Base-by-base conservation (phyloP, 2,797 vertebrate genomes). In the Gallinago stenura region DNA sequence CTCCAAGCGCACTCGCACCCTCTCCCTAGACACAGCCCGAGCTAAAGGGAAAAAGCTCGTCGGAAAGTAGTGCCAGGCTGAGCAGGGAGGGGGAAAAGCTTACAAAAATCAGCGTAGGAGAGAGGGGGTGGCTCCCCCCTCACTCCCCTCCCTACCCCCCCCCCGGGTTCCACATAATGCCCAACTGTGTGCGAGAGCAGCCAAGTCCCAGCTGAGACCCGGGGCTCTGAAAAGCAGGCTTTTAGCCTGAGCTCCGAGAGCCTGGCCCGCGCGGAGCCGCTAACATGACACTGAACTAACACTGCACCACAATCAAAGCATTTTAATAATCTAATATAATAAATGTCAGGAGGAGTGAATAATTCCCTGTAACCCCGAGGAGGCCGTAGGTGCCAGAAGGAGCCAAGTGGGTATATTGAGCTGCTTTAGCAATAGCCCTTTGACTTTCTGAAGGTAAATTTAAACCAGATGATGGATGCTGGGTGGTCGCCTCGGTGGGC, bases 281-380 rank as follows among this genome's bases (percentile, higher is more conserved):
- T 83, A 96, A 95, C 84, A 85, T 12, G 92, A 94, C 93, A 91
- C 95, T 96, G 91, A 93, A 91, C 96, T 93, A 97, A 96, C 93
- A 94, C 82, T 51, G 65, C 83, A 57, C 95, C 69, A 87, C 94
- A 97, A 92, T 85, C 89, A 85, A 94, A 95, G 90, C 91, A 39
- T 93, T 97, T 92, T 70, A 95, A 94, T 94, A 90, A 92, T 90
- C 96, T 73, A 76, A 93, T 95, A 95, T 93, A 95, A 97, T 97
- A 95, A 96, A 96, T 95, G 95, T 95, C 95, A 96, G 90, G 22
- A 92, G 80, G 57, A 92, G 90, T 97, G 91, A 97, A 95, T 95
- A 95, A 96, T 97, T 94, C 93, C 84, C 93, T 97, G 90, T 95
- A 96, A 96, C 35, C 51, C 76, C 30, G 89, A 95, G 89, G 73